A percentile compares a stretch with the other conserved stretches of the same genome.
Evolutionary conservation across 2,113 vertebrate species (phyloP).

Genomic region (Saimiri boliviensis): DNA sequence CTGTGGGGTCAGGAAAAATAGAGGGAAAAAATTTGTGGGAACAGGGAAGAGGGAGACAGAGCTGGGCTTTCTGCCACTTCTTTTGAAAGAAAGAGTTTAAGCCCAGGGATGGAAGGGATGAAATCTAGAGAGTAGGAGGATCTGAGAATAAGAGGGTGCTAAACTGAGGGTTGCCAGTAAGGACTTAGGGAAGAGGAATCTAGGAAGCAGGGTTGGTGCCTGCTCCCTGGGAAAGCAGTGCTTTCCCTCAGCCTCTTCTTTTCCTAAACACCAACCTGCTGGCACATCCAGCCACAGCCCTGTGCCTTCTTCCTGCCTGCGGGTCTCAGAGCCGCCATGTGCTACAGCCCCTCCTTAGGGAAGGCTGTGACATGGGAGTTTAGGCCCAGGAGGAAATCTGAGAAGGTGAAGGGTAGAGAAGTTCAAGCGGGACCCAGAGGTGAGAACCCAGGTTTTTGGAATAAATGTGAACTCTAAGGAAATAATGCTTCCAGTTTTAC

Average conservation of each 20-base stretch:
- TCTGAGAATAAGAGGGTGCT: not conserved
- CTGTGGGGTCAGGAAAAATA: not conserved
- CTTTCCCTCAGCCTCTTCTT: not conserved
- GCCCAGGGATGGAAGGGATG: not conserved
- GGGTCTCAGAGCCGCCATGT: fast-evolving
- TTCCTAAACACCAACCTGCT: not conserved
- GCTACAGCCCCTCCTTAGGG: not conserved
- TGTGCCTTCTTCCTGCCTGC: not conserved
- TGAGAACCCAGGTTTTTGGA: not conserved
- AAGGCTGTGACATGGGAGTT: fast-evolving
- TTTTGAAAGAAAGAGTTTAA: not conserved
- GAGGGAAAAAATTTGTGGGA: not conserved
- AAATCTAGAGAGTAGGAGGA: not conserved
- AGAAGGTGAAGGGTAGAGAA: too few species aligned
- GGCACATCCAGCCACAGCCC: too few species aligned
- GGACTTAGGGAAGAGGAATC: not conserved
- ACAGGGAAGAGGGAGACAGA: not conserved
- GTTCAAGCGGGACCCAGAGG: not conserved
- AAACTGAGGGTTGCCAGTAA: not conserved
- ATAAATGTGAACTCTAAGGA: not conserved
- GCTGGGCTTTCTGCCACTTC: not conserved
- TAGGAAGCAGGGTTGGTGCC: not conserved
- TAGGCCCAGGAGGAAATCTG: not conserved
- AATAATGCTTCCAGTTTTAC: not conserved
- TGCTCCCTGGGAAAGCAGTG: not conserved